Evolutionary conservation across 1,140 invertebrate species (phyloP).

Genomic region (Drosophila lowei): DNA sequence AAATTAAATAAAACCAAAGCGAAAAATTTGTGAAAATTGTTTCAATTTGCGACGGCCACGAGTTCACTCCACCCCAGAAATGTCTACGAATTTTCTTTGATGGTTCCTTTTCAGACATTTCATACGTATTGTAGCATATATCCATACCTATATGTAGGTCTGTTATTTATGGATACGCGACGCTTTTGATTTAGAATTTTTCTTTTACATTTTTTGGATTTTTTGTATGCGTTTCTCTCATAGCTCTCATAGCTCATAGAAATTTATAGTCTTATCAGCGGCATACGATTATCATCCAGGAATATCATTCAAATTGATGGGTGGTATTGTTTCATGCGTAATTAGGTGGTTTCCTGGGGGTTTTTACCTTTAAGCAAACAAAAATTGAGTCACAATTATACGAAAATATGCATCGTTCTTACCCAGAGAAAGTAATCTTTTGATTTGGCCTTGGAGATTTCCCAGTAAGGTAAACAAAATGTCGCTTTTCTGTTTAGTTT

Average conservation of each 20-base stretch:
- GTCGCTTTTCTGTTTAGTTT: slow-evolving; percentile 36
- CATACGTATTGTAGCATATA: slow-evolving; percentile 2
- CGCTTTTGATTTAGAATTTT: slow-evolving; percentile 62
- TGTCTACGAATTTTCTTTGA: slow-evolving; percentile 76
- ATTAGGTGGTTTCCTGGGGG: slow-evolving; percentile 36
- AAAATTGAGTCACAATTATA: slow-evolving; percentile 24
- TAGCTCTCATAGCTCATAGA: not conserved
- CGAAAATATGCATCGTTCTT: not conserved
- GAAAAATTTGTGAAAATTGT: slow-evolving; percentile 31
- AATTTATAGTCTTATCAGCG: slow-evolving; percentile 38
- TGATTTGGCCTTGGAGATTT: not conserved
- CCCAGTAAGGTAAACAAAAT: slow-evolving; percentile 16
- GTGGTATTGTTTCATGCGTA: slow-evolving; percentile 1
- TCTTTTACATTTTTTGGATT: slow-evolving; percentile 37
- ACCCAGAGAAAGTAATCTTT: slow-evolving; percentile 3
- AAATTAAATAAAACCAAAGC: not conserved
- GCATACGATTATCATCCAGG: slow-evolving; percentile 28
- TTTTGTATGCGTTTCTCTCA: not conserved
- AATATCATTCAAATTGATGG: not conserved
- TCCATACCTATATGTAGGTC: not conserved
- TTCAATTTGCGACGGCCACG: slow-evolving; percentile 66
- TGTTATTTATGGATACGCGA: slow-evolving; percentile 67
- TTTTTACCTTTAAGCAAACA: slow-evolving; percentile 30
- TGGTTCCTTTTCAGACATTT: slow-evolving; percentile 45
- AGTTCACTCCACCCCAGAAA: slow-evolving; percentile 69